A percentile compares a stretch with the other conserved stretches of the same genome.
These are phyloP conservation scores for Aphelenchoides fujianensis DNA, from an alignment of 1,140 invertebrate genomes.

Conservation along the genomic window DNA sequence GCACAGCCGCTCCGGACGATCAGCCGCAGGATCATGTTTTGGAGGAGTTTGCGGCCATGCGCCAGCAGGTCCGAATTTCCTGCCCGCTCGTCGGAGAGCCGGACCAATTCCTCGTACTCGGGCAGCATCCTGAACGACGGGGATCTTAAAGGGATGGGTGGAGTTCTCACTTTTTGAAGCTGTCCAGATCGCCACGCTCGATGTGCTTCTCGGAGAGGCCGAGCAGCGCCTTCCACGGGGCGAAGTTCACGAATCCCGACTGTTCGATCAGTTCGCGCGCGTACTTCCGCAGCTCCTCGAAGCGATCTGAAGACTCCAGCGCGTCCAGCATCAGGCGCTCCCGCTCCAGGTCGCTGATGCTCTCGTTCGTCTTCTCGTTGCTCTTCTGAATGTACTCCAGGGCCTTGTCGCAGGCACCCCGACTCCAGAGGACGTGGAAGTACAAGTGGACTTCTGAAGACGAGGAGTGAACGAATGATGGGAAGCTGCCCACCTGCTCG, in stretches of 20 bases:
- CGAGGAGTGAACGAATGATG: neutral
- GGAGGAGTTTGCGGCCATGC: neutral
- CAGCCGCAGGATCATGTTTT: neutral
- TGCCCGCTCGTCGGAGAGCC: neutral
- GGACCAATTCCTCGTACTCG: neutral
- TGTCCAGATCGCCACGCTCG: neutral
- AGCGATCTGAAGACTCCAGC: slow-evolving; percentile 1
- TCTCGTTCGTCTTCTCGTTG: neutral
- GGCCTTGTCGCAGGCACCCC: slow-evolving; percentile 26
- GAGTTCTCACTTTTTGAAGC: neutral
- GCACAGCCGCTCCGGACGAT: neutral
- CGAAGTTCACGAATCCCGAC: neutral
- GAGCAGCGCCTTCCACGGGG: neutral
- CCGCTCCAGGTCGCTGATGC: neutral
- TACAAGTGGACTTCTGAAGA: slow-evolving; percentile 34
- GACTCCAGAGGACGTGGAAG: slow-evolving; percentile 28
- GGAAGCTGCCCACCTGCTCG: too few species aligned
- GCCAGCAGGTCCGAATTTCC: neutral
- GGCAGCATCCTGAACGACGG: neutral
- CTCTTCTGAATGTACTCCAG: slow-evolving; percentile 18
- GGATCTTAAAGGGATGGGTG: neutral
- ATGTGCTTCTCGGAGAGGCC: neutral
- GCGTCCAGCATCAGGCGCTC: neutral
- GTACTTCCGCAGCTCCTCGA: slow-evolving; percentile 4
- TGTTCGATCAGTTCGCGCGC: neutral